Base-by-base conservation (phyloP, 2,888 invertebrate genomes). In the Hoplodrina blanda region DNA sequence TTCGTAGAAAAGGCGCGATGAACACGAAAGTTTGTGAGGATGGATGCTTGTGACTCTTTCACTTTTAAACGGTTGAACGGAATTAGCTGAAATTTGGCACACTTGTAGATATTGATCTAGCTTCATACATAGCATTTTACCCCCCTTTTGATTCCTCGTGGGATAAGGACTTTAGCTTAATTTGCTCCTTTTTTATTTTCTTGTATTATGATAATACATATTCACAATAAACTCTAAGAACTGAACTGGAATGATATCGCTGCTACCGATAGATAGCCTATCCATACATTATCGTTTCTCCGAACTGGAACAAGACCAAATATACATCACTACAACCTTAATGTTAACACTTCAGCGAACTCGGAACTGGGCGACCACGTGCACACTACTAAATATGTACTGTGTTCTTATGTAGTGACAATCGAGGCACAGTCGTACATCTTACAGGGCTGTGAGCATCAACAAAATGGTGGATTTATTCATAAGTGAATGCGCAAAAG, bases 391-490 rank as follows among this genome's bases (percentile, higher is more conserved):
- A 63, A 64, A 62, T 55, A 60, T 62, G 41, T 55, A 52, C 41
- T 52, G 17, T 30, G 20, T 55, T 41, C n/a, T 50, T n/a, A 50
- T 17, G 30, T 52, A 49, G 30, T 49, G 33, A 62, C 67, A 53
- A 44, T 70, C 46, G 60, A 60, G 52, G 17, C 53, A 30, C 60
- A 69, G 52, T 59, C 63, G 65, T 61, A 69, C 53, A 69, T 71
- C 53, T 74, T 72, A 33, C 60, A 49, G 61, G 69, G 63, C 59
- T 62, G 76, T 57, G 69, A 77, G 65, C 60, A 74, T 70, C 60
- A 61, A 71, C 49, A 67, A 66, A 66, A 68, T 66, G 62, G 56
- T 49, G 64, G 54, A 81, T 64, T 83, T 82, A 83, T 83, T 81
- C 71, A 73, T 68, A 81, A 73, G 62, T 68, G 61, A 75, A 78